Evolutionary conservation across 2,888 invertebrate species (phyloP), one percentile per base, ranked within the genome.

Genomic region (Sesamia inferens): DNA sequence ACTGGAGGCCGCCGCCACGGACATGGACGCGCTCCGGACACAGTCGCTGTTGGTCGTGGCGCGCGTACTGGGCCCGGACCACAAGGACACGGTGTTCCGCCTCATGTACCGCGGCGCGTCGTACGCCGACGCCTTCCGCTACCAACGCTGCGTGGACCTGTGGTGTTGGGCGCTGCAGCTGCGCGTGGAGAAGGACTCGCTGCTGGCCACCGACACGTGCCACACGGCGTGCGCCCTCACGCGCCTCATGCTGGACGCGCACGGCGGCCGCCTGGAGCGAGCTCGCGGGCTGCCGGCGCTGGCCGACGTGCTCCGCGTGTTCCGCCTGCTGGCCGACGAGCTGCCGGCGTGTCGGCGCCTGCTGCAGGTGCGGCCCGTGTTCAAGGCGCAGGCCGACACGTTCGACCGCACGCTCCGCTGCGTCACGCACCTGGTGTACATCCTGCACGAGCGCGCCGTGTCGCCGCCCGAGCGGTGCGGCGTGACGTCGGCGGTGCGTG

Each of bases 1-100:
- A 90, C 96, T 99, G 74, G 97, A 97, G 85, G 97, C 97, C 68
- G 96, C 98, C 61, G 97, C 98, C 65, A 96, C 97, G 0, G 99
- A 99, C 95, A 96, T 98, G 88, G 99, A 99, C 95, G 97, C 97
- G 58, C 97, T 99, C 96, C 97, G 99, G 87, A 97, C 98, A 92
- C 99, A 99, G 94, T 98, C 99, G 90, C 96, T 99, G 85, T 95
- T 99, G 54, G 98, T 99, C 85, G 98, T 98, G 83, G 98, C 98
- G 94, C 97, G 99, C 88, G 98, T 99, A 88, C 96, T 99, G 42
- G 99, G 99, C 0, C 97, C 97, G 0, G 95, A 97, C 85, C 99
- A 99, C 94, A 98, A 98, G 92, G 99, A 99, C 93, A 98, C 98
- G 74, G 97, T 99, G 75, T 99, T 98, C 93, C 96, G 98, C 64